Base-by-base conservation (phyloP, 2,888 invertebrate genomes). In the Meteorus cinctellus region DNA sequence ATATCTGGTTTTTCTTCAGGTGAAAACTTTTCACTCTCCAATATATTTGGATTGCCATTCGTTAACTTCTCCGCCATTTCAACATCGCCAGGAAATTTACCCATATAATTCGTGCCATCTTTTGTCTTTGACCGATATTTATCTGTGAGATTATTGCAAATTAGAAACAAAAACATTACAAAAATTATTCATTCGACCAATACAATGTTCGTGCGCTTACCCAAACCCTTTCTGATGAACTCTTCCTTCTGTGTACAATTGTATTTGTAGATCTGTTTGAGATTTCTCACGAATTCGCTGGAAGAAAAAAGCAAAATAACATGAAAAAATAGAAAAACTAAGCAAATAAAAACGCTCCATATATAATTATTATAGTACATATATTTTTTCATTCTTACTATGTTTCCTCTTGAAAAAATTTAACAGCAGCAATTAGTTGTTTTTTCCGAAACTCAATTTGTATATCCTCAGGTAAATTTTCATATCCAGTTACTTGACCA, bases 391-490 rank as follows among this genome's bases (percentile, higher is more conserved):
- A 24, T 24, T 92, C 95, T 94, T 92, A 96, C 96, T 93, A 96
- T 79, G 93, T 92, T 85, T 94, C 94, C 90, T 96, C 96, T 88
- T 95, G 94, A 89, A 96, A 96, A 90, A 96, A 96, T 88, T 95
- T 95, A 68, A 96, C 96, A 84, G 94, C 93, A 72, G 94, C 95
- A 82, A 96, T 93, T n/a, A 96, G 94, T 81, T 92, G 92, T 86
- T 94, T 95, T 71, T 86, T 88, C 84, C 92, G 91, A 85, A 94
- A 92, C 73, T 93, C 92, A 66, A 90, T 89, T 78, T 94, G 90
- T 81, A 95, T 91, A 85, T 95, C 95, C 82, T 93, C 92, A 31
- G 95, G 94, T 74, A 95, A 90, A 72, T 92, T 92, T 29, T 91
- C 88, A 81, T 91, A 90, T 79, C 92, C 92, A 65, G 93, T 92